Evolutionary conservation across 2,888 invertebrate species (phyloP), one percentile per base, ranked within the genome.

Genomic region (Mayetiola destructor): DNA sequence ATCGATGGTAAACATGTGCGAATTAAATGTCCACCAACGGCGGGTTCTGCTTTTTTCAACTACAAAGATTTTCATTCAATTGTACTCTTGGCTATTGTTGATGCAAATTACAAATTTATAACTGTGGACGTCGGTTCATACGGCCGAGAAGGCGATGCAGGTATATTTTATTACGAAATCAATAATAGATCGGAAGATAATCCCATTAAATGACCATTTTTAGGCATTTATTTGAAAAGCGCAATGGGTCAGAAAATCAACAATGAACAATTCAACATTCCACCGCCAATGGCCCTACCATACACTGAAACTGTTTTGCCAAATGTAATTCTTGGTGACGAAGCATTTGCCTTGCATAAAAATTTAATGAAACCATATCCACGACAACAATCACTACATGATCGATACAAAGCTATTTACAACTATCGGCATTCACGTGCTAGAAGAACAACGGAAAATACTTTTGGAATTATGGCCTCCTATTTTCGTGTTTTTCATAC

Each of bases 71-170:
- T 40, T 53, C 35, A 35, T 55, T 53, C 59, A 55, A 61, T 66
- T 52, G 63, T 66, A 39, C 57, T 67, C 48, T 58, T 66, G 60
- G 66, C 65, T n/a, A 52, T 65, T 27, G 65, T 61, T 52, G 64
- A 67, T 63, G 63, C 65, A 20, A 61, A 66, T 36, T 64, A 63
- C 42, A 56, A 37, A 23, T 58, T 58, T 16, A 52, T 52, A 23
- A 29, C 52, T 16, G 2, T 52, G 8, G 52, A 52, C 10, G 18
- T 52, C 10, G 52, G 52, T 2, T 29, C 29, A n/a, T 52, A 29
- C n/a, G 52, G 52, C 8, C 10, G 52, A 29, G 52, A 52, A 14
- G 52, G 52, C n/a, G 52, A 52, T 29, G 29, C 52, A 40, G 40
- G 40, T 40, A n/a, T n/a, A 21, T 3, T 18, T 20, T 20, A 9